Base-by-base conservation (phyloP, 92 coral and sea anemone species). In the Blastomussa wellsi region DNA sequence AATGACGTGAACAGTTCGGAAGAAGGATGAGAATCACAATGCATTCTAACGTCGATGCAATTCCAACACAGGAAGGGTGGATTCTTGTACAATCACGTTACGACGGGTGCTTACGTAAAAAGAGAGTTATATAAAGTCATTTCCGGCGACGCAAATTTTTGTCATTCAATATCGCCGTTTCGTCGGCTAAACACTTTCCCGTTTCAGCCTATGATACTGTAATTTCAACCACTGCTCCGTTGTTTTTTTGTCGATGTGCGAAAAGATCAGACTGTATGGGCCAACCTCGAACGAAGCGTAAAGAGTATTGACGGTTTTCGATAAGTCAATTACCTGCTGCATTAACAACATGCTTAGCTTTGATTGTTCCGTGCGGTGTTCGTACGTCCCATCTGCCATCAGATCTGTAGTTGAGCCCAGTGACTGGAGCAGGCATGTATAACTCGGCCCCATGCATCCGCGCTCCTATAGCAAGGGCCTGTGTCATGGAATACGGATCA, bases 351-450 rank as follows among this genome's bases (percentile, higher is more conserved):
- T 76, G 84, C 49, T 88, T 88, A 75, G 86, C 86, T 74, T 19
- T 78, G 22, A 78, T 57, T 31, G 90, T 86, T 14, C 98, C 98
- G 83, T 95, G 97, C 17, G 92, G 94, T 29, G 98, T 95, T 17
- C 86, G 82, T 8, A 95, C 97, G 75, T 95, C 95, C 98, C 98
- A 95, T 28, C 87, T 85, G 41, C 97, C 97, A 68, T 90, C 96
- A 48, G 90, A 76, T 69, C 95, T 83, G 82, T 76, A 85, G 82
- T 92, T 86, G 55, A 95, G 89, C 24, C 94, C 97, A 16, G 89
- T 84, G 22, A 95, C 98, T 31, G 98, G 89, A 15, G 97, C 98
- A 12, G 98, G 97, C 98, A 95, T 95, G 89, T 93, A 95, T 73
- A 95, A 83, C 86, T 93, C 95, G 38, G 98, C 98, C 8, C 98